These are phyloP conservation scores for Zaprionus davidi DNA, from an alignment of 1,140 invertebrate genomes.

Conservation along the genomic window DNA sequence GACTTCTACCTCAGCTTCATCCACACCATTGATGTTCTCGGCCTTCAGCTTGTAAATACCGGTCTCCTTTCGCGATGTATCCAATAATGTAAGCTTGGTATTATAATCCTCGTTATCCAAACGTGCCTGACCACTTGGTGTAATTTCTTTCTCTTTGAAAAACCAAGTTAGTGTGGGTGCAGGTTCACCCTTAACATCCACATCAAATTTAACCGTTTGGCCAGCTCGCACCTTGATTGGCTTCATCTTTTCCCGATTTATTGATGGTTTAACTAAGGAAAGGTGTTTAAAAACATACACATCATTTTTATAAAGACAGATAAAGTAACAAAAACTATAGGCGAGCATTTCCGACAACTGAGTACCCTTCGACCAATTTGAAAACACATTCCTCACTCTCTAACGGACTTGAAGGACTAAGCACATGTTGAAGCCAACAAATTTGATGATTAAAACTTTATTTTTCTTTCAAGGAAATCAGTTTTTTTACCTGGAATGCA, in stretches of 20 bases:
- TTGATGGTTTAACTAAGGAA: slow-evolving; percentile 92
- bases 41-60: slow-evolving; percentile 96
- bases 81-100: slow-evolving; percentile 92
- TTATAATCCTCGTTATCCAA: slow-evolving; percentile 97
- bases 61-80: slow-evolving; percentile 92
- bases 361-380: background rate
- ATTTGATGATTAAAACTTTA: too few species aligned
- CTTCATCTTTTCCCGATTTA: slow-evolving; percentile 96
- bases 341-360: background rate
- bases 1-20: slow-evolving; percentile 97
- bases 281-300: slow-evolving; percentile 9
- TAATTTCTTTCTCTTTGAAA: slow-evolving; percentile 85
- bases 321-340: background rate
- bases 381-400: background rate
- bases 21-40: slow-evolving; percentile 95
- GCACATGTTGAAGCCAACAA: too few species aligned
- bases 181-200: slow-evolving; percentile 97
- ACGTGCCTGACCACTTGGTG: slow-evolving; percentile 86
- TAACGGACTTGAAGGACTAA: too few species aligned
- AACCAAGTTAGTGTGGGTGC: slow-evolving; percentile 96
- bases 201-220: slow-evolving; percentile 95
- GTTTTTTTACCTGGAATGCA: too few species aligned
- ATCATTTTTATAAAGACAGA: slow-evolving; percentile 7
- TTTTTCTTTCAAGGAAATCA: too few species aligned
- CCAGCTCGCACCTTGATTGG: slow-evolving; percentile 95